Base-by-base conservation (phyloP, 2,113 vertebrate genomes). In the Glaucidium brasilianum region DNA sequence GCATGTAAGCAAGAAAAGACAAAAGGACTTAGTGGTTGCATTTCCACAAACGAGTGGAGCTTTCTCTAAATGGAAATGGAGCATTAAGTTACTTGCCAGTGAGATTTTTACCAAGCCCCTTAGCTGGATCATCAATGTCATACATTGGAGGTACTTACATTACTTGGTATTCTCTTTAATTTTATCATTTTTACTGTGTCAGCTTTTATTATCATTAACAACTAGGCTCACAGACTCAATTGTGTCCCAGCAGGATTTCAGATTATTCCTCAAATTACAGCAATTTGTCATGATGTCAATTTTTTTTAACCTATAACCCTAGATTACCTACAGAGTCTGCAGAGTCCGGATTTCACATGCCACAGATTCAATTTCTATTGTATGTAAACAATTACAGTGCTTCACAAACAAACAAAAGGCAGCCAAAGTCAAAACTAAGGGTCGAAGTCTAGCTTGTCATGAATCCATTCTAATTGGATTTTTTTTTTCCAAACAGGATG, bases 141-240 rank as follows among this genome's bases (percentile, higher is more conserved):
- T 81, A 60, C 1, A 1, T 59, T 90, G 62, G 45, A 94, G 63
- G 83, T 91, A 74, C 92, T 95, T 52, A 12, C 22, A 85, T 96
- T 96, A 35, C 59, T 67, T 77, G 83, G 49, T 81, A 62, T 75
- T 96, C n/a, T 92, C 59, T 97, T 95, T 95, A 96, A 96, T 93
- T 94, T 81, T 92, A 78, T 73, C 85, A 56, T 95, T 97, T 97
- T 97, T 97, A 94, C 92, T 74, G 6, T 85, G 96, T 97, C 97
- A 94, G 94, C 85, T 96, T 97, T 96, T 97, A 97, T 97, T 97
- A 97, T 96, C 96, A 94, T 97, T 97, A 96, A 96, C 92, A 95
- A 89, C 64, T 72, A 64, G 89, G 18, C 85, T 97, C 60, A 45
- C 43, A 62, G 74, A 91, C 85, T 95, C 96, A 96, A 95, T 92